Conservation (phyloP, 2,888 invertebrate genomes). For the Neoaliturus tenellus region DNA sequence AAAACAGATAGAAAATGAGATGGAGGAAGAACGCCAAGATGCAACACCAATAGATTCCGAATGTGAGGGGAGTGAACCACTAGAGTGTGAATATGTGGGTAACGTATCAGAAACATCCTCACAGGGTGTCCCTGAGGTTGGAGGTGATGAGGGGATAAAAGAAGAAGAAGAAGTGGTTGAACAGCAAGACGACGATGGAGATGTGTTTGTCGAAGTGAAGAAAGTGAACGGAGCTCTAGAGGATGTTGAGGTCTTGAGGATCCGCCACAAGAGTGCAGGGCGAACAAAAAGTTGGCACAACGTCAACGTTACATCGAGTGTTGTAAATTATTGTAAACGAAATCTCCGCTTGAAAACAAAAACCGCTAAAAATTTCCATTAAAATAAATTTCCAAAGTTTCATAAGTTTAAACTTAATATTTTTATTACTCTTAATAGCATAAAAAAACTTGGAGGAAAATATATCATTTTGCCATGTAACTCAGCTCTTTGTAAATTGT, state of each 20-base stretch:
- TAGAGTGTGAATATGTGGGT: not conserved
- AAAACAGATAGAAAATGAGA: too few species aligned
- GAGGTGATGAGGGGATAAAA: not conserved
- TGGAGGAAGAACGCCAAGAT: too few species aligned
- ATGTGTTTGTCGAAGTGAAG: not conserved
- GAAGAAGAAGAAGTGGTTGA: not conserved
- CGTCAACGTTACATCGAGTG: constrained; percentile 1
- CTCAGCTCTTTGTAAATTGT: too few species aligned
- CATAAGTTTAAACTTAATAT: too few species aligned
- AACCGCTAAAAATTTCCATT: too few species aligned
- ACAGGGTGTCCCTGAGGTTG: not conserved
- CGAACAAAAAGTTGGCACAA: not conserved
- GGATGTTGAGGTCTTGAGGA: not conserved
- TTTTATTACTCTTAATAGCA: too few species aligned
- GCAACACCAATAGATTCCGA: not conserved
- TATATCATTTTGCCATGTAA: too few species aligned
- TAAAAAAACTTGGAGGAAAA: too few species aligned
- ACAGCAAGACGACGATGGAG: not conserved
- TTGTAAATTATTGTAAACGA: not conserved
- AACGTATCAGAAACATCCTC: not conserved
- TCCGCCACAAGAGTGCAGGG: not conserved
- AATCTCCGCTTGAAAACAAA: too few species aligned
- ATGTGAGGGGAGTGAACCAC: not conserved
- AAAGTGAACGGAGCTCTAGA: not conserved
- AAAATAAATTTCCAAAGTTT: too few species aligned